A percentile compares a stretch with the other conserved stretches of the same genome.
phyloP scores from a whole-genome alignment of 2,797 vertebrate genomes.

The Tapirus indicus region DNA sequence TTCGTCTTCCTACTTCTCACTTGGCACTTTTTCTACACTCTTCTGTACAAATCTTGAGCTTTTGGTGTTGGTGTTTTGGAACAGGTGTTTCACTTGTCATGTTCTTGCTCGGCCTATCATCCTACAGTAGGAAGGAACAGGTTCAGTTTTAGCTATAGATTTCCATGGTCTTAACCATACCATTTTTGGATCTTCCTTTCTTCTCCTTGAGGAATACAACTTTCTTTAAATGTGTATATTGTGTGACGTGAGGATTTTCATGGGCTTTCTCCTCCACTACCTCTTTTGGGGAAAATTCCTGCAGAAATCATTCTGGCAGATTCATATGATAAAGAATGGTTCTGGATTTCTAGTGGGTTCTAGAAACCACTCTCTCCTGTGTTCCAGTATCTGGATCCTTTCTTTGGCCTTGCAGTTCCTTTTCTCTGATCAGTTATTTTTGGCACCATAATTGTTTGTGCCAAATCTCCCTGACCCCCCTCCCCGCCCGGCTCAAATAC shows the following conservation, averaged over 20 bases:
- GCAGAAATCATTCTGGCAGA: neutral
- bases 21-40: neutral
- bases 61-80: neutral
- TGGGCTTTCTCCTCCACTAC: neutral
- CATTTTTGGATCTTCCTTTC: neutral
- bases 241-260: neutral
- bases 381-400: neutral
- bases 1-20: neutral
- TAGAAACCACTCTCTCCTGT: neutral
- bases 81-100: neutral
- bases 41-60: neutral
- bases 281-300: neutral
- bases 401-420: neutral
- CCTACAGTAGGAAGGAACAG: neutral
- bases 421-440: neutral
- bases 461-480: neutral
- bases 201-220: neutral
- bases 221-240: neutral
- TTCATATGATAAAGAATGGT: neutral
- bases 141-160: neutral
- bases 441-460: neutral
- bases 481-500: neutral
- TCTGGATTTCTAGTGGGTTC: neutral
- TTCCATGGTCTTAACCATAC: neutral
- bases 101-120: neutral